Conservation (phyloP, 2,888 invertebrate genomes). For the Cephalotes varians region DNA sequence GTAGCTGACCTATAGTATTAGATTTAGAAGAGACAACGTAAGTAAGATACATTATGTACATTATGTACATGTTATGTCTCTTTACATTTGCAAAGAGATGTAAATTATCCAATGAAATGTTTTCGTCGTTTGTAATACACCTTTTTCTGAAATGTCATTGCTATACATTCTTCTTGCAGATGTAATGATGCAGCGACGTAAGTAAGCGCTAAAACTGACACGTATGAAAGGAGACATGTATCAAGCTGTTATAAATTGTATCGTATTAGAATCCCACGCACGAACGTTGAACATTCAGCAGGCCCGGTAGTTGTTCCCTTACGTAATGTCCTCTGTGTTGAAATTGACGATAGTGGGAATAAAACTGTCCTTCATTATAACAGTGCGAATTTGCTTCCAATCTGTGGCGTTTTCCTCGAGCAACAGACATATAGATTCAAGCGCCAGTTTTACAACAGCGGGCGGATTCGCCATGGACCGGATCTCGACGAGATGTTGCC, state of each 20-base stretch:
- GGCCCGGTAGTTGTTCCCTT: slow-evolving; percentile 86
- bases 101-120: slow-evolving; percentile 7
- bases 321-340: slow-evolving; percentile 96
- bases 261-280: slow-evolving; percentile 75
- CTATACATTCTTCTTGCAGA: neutral
- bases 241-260: slow-evolving; percentile 76
- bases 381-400: slow-evolving; percentile 96
- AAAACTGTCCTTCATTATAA: slow-evolving; percentile 98
- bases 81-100: slow-evolving; percentile 46
- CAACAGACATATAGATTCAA: slow-evolving; percentile 97
- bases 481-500: slow-evolving; percentile 97
- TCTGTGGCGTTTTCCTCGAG: slow-evolving; percentile 96
- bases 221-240: slow-evolving; percentile 70
- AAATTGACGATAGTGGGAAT: slow-evolving; percentile 97
- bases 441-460: slow-evolving; percentile 95
- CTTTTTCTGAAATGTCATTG: neutral
- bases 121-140: neutral
- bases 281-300: slow-evolving; percentile 77
- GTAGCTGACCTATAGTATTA: slow-evolving; percentile 60
- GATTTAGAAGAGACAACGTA: slow-evolving; percentile 61
- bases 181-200: slow-evolving; percentile 44
- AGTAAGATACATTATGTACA: slow-evolving; percentile 65
- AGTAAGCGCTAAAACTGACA: slow-evolving; percentile 59
- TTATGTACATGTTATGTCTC: slow-evolving; percentile 64
- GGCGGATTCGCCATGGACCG: slow-evolving; percentile 98